A percentile compares a stretch with the other conserved stretches of the same genome.
Evolutionary conservation across 2,113 vertebrate species (phyloP).

Genomic region (Hemiprocne comata): DNA sequence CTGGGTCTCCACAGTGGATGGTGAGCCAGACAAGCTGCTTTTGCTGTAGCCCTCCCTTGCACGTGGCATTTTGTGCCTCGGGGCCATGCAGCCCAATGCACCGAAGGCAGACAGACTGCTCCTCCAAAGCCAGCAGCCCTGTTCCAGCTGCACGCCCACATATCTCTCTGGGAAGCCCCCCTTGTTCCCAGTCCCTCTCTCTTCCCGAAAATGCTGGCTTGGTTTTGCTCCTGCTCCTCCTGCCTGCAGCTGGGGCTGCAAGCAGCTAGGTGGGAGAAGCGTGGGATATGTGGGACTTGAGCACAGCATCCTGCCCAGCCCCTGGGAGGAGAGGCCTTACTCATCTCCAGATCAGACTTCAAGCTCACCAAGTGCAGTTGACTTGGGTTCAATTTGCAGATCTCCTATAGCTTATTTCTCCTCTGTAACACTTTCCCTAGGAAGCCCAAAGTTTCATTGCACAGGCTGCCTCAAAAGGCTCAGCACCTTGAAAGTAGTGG

Average conservation of each 20-base stretch:
- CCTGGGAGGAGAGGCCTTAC: neutral
- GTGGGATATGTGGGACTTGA: neutral
- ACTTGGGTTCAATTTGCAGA: neutral
- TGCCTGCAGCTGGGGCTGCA: neutral
- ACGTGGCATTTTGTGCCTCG: fast-evolving
- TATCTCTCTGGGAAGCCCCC: neutral
- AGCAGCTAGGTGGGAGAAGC: neutral
- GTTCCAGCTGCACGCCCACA: neutral
- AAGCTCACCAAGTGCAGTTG: neutral
- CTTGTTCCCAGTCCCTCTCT: neutral
- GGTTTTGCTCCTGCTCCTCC: neutral
- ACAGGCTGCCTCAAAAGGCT: neutral
- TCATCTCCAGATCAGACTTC: neutral
- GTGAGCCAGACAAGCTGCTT: neutral
- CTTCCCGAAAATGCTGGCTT: neutral
- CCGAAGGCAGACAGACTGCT: fast-evolving
- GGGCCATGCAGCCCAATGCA: neutral
- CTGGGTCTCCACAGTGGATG: fast-evolving
- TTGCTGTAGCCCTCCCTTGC: neutral
- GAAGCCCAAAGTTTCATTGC: neutral
- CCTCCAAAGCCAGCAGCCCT: neutral
- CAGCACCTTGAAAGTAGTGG: neutral
- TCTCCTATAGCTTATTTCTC: neutral
- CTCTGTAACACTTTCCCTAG: neutral
- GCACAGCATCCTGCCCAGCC: neutral